Evolutionary conservation across 2,113 vertebrate genomes (phyloP), one percentile per base, ranked within the genome.

Genomic region (Ictalurus punctatus): DNA sequence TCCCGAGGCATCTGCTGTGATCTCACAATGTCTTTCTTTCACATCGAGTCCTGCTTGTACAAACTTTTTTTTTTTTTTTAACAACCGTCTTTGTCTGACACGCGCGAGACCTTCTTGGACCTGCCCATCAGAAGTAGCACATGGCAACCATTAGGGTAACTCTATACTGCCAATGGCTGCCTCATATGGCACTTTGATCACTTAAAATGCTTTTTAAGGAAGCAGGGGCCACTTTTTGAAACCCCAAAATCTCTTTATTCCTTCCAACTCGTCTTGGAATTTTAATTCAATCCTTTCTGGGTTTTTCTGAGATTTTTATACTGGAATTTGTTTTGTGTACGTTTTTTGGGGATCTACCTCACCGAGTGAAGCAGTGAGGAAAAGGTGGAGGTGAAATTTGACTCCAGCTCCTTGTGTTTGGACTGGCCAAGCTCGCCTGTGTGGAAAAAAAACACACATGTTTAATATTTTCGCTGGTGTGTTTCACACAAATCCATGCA

Each of bases 171-270:
- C 16, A 3, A 87, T 71, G 12, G 79, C 89, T 83, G 52, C 86
- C 90, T 83, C 25, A 0, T 19, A 25, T 83, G 73, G 89, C 61
- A 92, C 86, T 21, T 90, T 90, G 91, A 92, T 91, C 91, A 76
- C 86, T 84, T 88, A 85, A 89, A 88, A 91, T 91, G 90, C 87
- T 85, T 90, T 87, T 91, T 92, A 92, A 86, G 91, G 90, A 92
- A 90, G 0, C 0, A 76, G 91, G 59, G 81, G n/a, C 44, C 1
- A 89, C 84, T 59, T 44, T 27, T 85, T 86, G 85, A 86, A 88
- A 88, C 92, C 80, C 84, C 82, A 69, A 88, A 76, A 85, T 84
- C 74, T 90, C 59, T 87, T 88, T 88, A 80, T 87, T 85, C 83
- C 79, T 81, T 81, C 78, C 88, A 84, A 73, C 78, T 85, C 58